Evolutionary conservation across 1,140 invertebrate species (phyloP).

Genomic region (Drosophila sulfurigaster): DNA sequence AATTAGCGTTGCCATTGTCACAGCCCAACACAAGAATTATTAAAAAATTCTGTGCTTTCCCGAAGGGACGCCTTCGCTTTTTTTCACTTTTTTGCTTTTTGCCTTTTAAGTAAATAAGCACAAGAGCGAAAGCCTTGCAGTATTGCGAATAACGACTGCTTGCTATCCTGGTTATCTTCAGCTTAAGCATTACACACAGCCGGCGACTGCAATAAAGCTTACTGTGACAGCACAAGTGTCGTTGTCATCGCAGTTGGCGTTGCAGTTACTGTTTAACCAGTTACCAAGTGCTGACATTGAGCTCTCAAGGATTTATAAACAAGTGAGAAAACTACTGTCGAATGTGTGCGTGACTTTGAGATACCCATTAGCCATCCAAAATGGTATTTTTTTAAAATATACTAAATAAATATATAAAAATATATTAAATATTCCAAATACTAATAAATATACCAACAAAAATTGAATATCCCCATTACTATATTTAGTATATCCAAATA

Average conservation of each 20-base stretch:
- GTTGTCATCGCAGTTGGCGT: neutral
- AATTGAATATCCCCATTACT: too few species aligned
- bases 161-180: neutral
- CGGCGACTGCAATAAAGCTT: conserved; percentile 27
- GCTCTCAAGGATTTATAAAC: too few species aligned
- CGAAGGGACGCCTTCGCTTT: neutral
- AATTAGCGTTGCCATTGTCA: conserved; percentile 49
- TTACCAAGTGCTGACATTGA: neutral
- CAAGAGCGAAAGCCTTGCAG: neutral
- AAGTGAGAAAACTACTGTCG: too few species aligned
- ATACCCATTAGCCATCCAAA: too few species aligned
- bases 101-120: conserved; percentile 15
- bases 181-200: conserved; percentile 21
- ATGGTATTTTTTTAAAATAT: too few species aligned
- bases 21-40: conserved; percentile 32
- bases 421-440: too few species aligned
- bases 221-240: neutral
- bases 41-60: conserved; percentile 11
- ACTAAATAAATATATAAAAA: too few species aligned
- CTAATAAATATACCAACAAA: too few species aligned
- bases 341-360: too few species aligned
- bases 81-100: neutral
- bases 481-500: too few species aligned
- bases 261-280: conserved; percentile 2
- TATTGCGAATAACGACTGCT: neutral